These are phyloP conservation scores for Helogale parvula DNA, from an alignment of 2,113 vertebrate species.

Conservation along the genomic window DNA sequence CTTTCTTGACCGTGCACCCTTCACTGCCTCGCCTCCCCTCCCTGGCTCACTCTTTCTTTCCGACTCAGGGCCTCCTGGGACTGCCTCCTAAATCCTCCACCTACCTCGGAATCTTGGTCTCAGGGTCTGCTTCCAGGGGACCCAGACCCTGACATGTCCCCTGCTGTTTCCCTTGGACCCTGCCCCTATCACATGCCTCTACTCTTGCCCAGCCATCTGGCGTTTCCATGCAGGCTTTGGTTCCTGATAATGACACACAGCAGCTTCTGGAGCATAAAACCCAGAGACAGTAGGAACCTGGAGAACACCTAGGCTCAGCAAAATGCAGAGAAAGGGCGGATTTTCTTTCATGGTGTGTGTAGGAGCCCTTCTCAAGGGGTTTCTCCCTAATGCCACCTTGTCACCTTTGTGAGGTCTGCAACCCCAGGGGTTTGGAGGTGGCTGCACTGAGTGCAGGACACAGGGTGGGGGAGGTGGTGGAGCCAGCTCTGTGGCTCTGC, in stretches of 20 bases:
- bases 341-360: constrained; percentile 67
- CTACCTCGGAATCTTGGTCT: not conserved
- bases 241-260: constrained; percentile 45
- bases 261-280: constrained; percentile 37
- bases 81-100: not conserved
- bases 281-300: constrained; percentile 37
- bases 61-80: not conserved
- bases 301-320: constrained; percentile 55
- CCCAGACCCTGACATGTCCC: no score
- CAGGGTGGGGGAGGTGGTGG: not conserved
- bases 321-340: constrained; percentile 75
- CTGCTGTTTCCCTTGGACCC: not conserved
- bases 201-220: not conserved
- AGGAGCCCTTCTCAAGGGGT: constrained; percentile 71
- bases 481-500: not conserved
- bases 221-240: not conserved
- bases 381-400: constrained; percentile 71
- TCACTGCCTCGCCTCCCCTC: not conserved
- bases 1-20: not conserved
- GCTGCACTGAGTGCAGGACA: not conserved
- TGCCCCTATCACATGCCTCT: not conserved
- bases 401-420: constrained; percentile 48
- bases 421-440: not conserved
- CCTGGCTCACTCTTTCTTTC: not conserved
- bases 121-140: not conserved